Conservation (phyloP, 2,113 vertebrate species). For the Coregonus clupeaformis region DNA sequence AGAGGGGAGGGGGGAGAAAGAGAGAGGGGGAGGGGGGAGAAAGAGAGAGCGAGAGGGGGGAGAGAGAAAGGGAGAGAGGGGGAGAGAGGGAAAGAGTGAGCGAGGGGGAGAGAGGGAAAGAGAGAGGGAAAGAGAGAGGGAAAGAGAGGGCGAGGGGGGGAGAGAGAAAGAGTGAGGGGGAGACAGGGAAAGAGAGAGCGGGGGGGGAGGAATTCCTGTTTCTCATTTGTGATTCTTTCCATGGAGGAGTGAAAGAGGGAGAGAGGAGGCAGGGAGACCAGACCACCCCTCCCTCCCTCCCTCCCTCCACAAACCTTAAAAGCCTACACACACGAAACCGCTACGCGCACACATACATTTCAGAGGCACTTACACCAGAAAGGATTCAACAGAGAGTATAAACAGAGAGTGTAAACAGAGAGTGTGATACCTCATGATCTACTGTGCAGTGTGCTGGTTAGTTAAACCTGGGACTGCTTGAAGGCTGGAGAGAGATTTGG, state of each 20-base stretch:
- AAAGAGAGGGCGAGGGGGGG: accelerated
- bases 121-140: conserved; percentile 12
- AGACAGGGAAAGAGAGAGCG: no score
- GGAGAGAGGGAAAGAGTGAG: conserved; percentile 17
- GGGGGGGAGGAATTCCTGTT: conserved; percentile 53
- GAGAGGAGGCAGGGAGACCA: conserved; percentile 20
- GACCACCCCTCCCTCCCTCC: conserved; percentile 44
- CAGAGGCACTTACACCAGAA: not conserved
- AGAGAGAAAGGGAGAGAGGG: conserved; percentile 42
- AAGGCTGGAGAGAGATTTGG: not conserved
- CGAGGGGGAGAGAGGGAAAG: no score
- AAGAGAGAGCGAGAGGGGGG: no score
- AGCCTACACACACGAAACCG: conserved; percentile 1
- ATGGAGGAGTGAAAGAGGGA: conserved; percentile 64
- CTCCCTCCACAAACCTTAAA: conserved; percentile 36
- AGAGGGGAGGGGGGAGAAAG: conserved; percentile 28
- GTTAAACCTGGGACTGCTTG: no score
- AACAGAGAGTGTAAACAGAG: conserved; percentile 1
- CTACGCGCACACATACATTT: not conserved
- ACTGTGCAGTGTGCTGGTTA: not conserved
- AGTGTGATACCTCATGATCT: not conserved
- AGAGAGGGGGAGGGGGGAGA: no score
- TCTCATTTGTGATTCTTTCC: conserved; percentile 76
- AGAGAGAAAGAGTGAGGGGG: no score
- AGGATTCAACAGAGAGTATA: not conserved